phyloP scores from a whole-genome alignment of 2,888 invertebrate species.

The Scaptomyza tumidula region DNA sequence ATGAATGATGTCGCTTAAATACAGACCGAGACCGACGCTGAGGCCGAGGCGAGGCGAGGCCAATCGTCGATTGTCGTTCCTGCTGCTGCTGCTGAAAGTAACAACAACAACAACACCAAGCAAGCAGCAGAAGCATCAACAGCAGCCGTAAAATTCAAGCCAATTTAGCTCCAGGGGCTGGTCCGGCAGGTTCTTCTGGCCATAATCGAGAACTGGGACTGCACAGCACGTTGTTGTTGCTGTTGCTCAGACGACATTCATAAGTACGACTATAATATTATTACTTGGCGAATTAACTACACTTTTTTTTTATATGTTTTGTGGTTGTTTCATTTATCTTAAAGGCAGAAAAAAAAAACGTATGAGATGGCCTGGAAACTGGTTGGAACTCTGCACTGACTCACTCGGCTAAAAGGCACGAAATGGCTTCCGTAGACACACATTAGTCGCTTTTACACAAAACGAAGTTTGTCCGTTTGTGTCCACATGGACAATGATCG shows the following conservation, averaged over 20 bases:
- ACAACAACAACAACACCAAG: constrained; percentile 21
- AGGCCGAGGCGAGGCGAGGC: constrained; percentile 67
- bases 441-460: constrained; percentile 82
- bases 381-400: constrained; percentile 54
- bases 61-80: constrained; percentile 75
- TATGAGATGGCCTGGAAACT: constrained; percentile 49
- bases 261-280: constrained; percentile 81
- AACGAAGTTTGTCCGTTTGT: constrained; percentile 45
- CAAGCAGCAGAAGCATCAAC: constrained; percentile 29
- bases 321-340: constrained; percentile 23
- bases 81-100: constrained; percentile 33
- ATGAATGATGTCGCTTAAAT: constrained; percentile 81
- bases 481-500: constrained; percentile 38
- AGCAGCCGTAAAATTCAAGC: constrained; percentile 77
- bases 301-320: constrained; percentile 35
- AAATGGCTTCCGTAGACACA: constrained; percentile 81
- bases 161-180: constrained; percentile 73
- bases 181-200: constrained; percentile 68
- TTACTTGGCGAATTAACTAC: constrained; percentile 81
- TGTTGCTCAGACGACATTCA: constrained; percentile 71
- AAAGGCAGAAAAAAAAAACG: constrained; percentile 37
- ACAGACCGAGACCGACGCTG: constrained; percentile 59
- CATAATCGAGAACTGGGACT: constrained; percentile 38
- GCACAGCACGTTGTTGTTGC: constrained; percentile 65
- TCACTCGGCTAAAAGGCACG: constrained; percentile 72